Evolutionary conservation across 2,797 vertebrate species (phyloP).

Genomic region (Lacerta bilineata): DNA sequence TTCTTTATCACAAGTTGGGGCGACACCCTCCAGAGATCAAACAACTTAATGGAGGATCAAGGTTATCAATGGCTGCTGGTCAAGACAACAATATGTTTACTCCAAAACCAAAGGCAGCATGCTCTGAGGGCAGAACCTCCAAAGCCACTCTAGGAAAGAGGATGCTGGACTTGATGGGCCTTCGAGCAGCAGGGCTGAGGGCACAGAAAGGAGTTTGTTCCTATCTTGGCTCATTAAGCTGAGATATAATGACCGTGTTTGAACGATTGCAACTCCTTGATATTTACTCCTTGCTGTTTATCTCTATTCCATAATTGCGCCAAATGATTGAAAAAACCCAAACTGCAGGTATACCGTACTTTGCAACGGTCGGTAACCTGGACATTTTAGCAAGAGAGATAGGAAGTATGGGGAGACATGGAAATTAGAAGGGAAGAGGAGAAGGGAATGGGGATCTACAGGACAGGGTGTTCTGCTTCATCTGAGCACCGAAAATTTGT

Average conservation of each 20-base stretch:
- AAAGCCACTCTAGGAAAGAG: neutral
- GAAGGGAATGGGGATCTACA: neutral
- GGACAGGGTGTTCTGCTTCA: neutral
- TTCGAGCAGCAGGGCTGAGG: neutral
- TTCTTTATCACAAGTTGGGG: no score
- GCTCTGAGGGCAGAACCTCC: neutral
- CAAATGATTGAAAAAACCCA: neutral
- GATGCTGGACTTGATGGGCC: neutral
- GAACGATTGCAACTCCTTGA: neutral
- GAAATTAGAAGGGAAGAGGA: neutral
- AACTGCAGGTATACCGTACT: neutral
- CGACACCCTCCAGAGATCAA: no score
- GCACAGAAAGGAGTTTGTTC: neutral
- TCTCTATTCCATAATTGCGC: neutral
- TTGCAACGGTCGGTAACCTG: neutral
- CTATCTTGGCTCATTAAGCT: neutral
- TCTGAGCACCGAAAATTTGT: neutral
- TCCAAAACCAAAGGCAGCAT: constrained; percentile 3
- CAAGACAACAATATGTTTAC: accelerated
- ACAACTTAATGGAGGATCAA: no score
- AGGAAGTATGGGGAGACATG: neutral
- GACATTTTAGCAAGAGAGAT: neutral
- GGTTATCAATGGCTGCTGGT: neutral
- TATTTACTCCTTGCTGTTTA: neutral
- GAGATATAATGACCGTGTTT: no score